These are phyloP conservation scores for Helarctos malayanus DNA, from an alignment of 2,797 vertebrate species.

Conservation along the genomic window DNA sequence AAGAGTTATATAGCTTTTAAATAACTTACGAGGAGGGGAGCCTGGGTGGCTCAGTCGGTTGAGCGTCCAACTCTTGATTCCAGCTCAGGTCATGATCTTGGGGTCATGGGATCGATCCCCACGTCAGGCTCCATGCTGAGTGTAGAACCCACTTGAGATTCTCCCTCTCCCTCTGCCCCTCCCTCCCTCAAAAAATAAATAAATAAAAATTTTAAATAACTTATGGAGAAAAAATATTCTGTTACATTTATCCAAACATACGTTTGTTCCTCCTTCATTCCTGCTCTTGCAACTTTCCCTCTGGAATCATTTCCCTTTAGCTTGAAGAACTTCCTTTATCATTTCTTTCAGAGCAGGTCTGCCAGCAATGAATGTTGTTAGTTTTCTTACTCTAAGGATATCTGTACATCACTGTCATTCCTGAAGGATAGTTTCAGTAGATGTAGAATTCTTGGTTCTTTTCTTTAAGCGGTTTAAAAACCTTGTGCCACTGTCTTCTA, in stretches of 20 bases:
- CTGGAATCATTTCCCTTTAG: background rate
- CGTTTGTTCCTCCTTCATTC: slow-evolving; percentile 17
- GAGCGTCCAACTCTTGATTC: background rate
- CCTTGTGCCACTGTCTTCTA: background rate
- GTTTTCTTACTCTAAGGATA: background rate
- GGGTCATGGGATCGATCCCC: background rate
- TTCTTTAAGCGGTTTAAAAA: slow-evolving; percentile 33
- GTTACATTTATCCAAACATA: background rate
- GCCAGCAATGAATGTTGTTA: background rate
- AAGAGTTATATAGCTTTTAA: background rate
- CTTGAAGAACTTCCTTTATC: background rate
- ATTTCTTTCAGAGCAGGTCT: slow-evolving; percentile 11
- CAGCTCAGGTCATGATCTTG: background rate
- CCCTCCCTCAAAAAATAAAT: background rate
- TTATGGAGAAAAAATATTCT: slow-evolving; percentile 11
- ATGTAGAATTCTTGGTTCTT: background rate
- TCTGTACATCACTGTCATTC: slow-evolving; percentile 13
- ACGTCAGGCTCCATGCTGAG: background rate
- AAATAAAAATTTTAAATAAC: background rate
- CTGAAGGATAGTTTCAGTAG: background rate
- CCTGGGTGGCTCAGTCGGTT: background rate
- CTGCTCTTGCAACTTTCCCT: background rate
- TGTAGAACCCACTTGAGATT: background rate
- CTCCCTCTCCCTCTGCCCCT: background rate
- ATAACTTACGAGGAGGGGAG: background rate